Conservation (phyloP, 2,113 vertebrate species). For the Rhynchomys soricoides region DNA sequence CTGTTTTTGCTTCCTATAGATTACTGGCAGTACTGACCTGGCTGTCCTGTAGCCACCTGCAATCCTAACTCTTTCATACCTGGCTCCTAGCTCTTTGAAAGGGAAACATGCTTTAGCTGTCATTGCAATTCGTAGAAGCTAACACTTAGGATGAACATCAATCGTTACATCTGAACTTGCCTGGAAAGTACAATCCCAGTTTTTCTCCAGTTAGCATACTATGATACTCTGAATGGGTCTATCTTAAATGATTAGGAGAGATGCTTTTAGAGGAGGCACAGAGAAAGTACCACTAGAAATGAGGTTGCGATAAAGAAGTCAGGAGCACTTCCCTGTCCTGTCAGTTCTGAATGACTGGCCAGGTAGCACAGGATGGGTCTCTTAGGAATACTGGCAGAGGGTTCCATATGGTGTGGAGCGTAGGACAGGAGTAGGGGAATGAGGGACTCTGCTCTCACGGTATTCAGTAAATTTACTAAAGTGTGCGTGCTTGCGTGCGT, state of each 20-base stretch:
- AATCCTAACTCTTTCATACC: not conserved
- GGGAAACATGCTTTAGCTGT: not conserved
- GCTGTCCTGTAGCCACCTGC: not conserved
- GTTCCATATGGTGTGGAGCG: not conserved
- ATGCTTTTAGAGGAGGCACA: not conserved
- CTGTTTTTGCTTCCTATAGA: not conserved
- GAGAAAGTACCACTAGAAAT: not conserved
- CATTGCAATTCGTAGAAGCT: slow-evolving; percentile 1
- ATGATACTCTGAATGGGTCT: not conserved
- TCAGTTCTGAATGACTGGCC: not conserved
- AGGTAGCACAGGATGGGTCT: not conserved
- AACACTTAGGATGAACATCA: not conserved
- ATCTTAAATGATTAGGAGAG: not conserved
- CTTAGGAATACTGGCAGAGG: not conserved
- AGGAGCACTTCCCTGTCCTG: not conserved
- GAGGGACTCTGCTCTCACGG: not conserved
- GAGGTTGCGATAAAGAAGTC: not conserved
- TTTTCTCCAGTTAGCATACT: not conserved
- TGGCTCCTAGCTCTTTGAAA: not conserved
- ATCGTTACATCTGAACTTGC: slow-evolving; percentile 7
- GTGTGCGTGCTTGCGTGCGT: no score
- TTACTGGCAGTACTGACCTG: not conserved
- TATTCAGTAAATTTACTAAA: not conserved
- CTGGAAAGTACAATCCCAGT: not conserved
- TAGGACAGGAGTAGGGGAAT: not conserved